phyloP scores from a whole-genome alignment of 2,113 vertebrate species.

The Gadus chalcogrammus region DNA sequence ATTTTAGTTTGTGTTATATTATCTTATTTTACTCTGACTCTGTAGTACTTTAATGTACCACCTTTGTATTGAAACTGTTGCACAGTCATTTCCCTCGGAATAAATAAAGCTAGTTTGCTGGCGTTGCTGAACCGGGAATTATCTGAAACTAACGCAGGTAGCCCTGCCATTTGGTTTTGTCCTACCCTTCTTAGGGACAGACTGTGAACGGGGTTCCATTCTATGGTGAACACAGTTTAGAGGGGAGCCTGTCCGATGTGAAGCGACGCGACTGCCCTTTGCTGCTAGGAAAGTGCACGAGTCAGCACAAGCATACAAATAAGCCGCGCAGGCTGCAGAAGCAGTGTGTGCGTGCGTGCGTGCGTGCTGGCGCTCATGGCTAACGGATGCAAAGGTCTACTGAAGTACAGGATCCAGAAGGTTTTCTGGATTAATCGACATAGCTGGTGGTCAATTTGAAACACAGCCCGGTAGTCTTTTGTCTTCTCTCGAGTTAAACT shows the following conservation, averaged over 20 bases:
- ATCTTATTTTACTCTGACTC: too few species aligned
- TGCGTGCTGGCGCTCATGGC: background rate
- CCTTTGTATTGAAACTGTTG: too few species aligned
- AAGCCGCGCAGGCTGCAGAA: slow-evolving; percentile 19
- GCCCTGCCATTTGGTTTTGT: too few species aligned
- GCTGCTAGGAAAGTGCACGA: slow-evolving; percentile 34
- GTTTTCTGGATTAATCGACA: too few species aligned
- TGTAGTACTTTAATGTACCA: too few species aligned
- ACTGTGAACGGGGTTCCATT: background rate
- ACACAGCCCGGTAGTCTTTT: background rate
- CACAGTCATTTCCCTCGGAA: too few species aligned
- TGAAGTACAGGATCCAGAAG: background rate
- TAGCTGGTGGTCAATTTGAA: background rate
- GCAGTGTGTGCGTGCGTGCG: slow-evolving; percentile 5
- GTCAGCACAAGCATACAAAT: slow-evolving; percentile 37
- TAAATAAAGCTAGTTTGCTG: too few species aligned
- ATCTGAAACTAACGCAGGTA: too few species aligned
- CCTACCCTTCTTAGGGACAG: too few species aligned
- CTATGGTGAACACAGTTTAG: background rate
- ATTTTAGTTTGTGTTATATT: too few species aligned
- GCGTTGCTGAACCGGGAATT: too few species aligned
- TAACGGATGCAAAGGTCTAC: slow-evolving; percentile 7
- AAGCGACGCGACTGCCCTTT: slow-evolving; percentile 30
- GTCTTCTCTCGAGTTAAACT: background rate
- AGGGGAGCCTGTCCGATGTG: slow-evolving; percentile 28